Conservation (phyloP, 2,888 invertebrate genomes). For the Drosophila ustulata region DNA sequence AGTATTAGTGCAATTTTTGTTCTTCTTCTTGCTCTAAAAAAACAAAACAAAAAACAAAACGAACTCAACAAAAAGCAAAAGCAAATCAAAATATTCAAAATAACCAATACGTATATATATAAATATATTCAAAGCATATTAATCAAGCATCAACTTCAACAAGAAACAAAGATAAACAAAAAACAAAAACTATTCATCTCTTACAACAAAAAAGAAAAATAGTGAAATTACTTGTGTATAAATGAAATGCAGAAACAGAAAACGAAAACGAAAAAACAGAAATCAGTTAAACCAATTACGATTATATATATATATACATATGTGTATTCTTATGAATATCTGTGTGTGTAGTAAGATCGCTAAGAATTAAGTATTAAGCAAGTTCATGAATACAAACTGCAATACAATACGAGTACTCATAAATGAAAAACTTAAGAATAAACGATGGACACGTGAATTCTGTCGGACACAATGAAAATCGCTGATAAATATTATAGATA, state of each 20-base stretch:
- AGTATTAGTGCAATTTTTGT: slow-evolving; percentile 78
- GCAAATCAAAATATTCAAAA: slow-evolving; percentile 49
- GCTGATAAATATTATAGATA: slow-evolving; percentile 59
- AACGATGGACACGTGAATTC: slow-evolving; percentile 17
- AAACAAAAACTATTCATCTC: slow-evolving; percentile 37
- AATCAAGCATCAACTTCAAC: slow-evolving; percentile 38
- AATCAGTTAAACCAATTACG: slow-evolving; percentile 52
- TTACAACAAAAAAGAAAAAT: slow-evolving; percentile 44
- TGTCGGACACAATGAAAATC: slow-evolving; percentile 24
- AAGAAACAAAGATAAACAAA: slow-evolving; percentile 38
- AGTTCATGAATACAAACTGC: slow-evolving; percentile 60
- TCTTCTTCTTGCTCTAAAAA: slow-evolving; percentile 77
- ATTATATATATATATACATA: slow-evolving; percentile 6
- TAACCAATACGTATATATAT: slow-evolving; percentile 51
- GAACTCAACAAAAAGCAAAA: slow-evolving; percentile 47
- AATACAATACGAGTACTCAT: slow-evolving; percentile 51
- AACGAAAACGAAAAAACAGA: slow-evolving; percentile 28
- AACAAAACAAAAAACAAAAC: slow-evolving; percentile 46
- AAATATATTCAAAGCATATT: slow-evolving; percentile 26
- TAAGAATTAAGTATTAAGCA: slow-evolving; percentile 77
- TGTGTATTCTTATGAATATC: slow-evolving; percentile 26
- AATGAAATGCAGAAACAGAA: slow-evolving; percentile 28
- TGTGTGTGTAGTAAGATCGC: slow-evolving; percentile 74
- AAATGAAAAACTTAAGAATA: slow-evolving; percentile 30
- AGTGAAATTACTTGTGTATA: slow-evolving; percentile 71